Base-by-base conservation (phyloP, 2,888 invertebrate species). In the Leucophenga montana region DNA sequence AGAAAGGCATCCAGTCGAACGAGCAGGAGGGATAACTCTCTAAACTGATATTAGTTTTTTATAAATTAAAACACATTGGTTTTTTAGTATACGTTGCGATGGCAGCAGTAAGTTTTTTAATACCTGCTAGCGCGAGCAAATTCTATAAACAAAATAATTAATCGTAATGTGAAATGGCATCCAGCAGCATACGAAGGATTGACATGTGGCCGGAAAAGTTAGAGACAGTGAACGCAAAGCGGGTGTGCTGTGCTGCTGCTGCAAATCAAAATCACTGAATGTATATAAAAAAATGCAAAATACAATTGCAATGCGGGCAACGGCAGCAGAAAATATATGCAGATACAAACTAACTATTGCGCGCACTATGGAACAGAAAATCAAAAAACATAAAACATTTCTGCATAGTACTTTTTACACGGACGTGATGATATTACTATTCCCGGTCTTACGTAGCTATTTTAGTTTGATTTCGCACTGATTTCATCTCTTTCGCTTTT, bases 141-240 rank as follows among this genome's bases (percentile, higher is more conserved):
- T 46, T 16, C n/a, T 46, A 67, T 67, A 67, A 67, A 67, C 67
- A 59, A 67, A 59, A 46, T 57, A 67, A 67, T 67, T 67, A 67
- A 67, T 59, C 67, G 59, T 48, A 57, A 59, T 53, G 67, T 27
- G 57, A 59, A 57, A 22, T 57, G 56, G 1, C 27, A n/a, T 22
- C 8, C 18, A 44, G 13, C 50, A 11, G 50, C 16, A 5, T 50
- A 50, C 59, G 13, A 50, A 11, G 50, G 16, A 4, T 50, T 50
- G 50, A 13, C 50, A 50, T 50, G 50, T 50, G 50, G 50, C 50
- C 14, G 59, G 59, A 16, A 59, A 11, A 57, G 53, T n/a, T 27
- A 9, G 27, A 14, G 59, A 39, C 4, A 33, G n/a, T n/a, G n/a
- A n/a, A n/a, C n/a, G n/a, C n/a, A n/a, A n/a, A n/a, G n/a, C 33